Evolutionary conservation across 1,140 invertebrate genomes (phyloP), one percentile per base, ranked within the genome.

Genomic region (Diachasma alloeum): DNA sequence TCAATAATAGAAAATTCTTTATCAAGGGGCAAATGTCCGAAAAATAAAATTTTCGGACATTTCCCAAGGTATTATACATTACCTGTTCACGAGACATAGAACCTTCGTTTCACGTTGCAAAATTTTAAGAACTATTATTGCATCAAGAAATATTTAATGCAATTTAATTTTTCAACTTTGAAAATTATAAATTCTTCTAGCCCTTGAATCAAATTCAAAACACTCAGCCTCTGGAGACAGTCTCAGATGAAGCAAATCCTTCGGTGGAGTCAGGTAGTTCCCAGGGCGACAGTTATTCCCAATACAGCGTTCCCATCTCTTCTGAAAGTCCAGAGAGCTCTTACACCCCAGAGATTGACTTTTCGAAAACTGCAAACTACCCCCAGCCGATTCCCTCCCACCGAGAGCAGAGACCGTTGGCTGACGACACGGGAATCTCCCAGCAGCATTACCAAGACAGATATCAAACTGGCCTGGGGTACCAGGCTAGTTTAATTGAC

Each of bases 221-320:
- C 26, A 24, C 75, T 22, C 83, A 82, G 69, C 22, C 80, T 70
- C 79, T 82, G 1, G 79, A 79, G 26, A 39, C 76, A 4, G 72
- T 69, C n/a, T 56, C 24, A 10, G 83, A 78, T 67, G 81, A 82
- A n/a, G 74, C 73, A 0, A 72, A 31, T 9, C 24, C 81, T 8
- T 72, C 77, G 0, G 71, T 66, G 24, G 82, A 85, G 8, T 48
- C 79, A 0, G 72, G 53, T 13, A 70, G 74, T 4, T 66, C 72
- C 0, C 10, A 24, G 0, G 37, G 46, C 0, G 44, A 15, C 37
- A 75, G 75, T 44, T 87, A 83, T 74, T 63, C 82, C 9, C 83
- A 82, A 1, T 83, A 86, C 19, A 83, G 85, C 77, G 85, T 85
- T 72, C 78, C 84, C 0, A 26, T 81, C 0, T 81, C 81, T n/a